phyloP scores from a whole-genome alignment of 2,797 vertebrate species.

The Myoxocephalus aenaeus region DNA sequence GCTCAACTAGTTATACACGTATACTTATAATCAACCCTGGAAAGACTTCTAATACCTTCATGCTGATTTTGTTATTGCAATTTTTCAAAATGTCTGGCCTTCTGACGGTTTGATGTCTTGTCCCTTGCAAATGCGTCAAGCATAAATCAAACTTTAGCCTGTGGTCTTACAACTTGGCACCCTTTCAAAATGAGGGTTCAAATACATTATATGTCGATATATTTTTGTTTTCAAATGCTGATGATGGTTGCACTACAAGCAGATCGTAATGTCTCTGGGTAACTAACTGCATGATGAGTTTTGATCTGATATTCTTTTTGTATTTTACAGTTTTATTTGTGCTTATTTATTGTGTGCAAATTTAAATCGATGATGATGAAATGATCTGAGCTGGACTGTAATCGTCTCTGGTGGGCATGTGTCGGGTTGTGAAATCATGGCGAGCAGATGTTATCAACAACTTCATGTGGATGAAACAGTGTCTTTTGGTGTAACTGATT shows the following conservation, averaged over 20 bases:
- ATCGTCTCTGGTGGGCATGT: not conserved
- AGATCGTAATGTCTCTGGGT: not conserved
- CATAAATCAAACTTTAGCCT: not conserved
- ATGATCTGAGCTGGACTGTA: not conserved
- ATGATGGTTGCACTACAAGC: constrained; percentile 21
- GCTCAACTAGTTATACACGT: constrained; percentile 3
- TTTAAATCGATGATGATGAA: not conserved
- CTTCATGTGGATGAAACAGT: not conserved
- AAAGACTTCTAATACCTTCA: not conserved
- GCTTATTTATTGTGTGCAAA: not conserved
- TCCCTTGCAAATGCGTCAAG: not conserved
- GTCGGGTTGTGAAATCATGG: not conserved
- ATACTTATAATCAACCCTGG: constrained; percentile 3
- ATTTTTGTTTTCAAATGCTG: not conserved
- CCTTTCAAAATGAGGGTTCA: not conserved
- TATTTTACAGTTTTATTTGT: not conserved
- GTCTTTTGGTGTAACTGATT: not conserved
- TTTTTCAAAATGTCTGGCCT: not conserved
- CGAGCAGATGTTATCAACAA: not conserved
- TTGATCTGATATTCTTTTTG: constrained; percentile 20
- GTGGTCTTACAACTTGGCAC: not conserved
- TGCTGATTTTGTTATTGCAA: not conserved
- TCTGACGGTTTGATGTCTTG: not conserved
- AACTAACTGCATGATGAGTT: constrained; percentile 6
- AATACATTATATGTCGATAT: too few species aligned